phyloP scores from a whole-genome alignment of 2,113 vertebrate genomes.

The Craseonycteris thonglongyai region DNA sequence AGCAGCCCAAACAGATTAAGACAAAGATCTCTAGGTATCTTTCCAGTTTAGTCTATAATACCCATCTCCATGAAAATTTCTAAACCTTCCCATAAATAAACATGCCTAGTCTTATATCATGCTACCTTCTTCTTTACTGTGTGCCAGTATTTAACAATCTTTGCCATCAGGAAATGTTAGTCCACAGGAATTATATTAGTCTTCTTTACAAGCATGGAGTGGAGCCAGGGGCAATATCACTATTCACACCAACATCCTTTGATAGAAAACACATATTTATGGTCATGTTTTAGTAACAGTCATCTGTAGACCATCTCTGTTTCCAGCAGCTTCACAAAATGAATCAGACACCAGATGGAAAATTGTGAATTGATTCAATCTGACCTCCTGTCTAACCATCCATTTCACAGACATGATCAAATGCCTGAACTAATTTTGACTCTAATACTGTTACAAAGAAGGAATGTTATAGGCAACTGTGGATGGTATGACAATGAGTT shows the following conservation, averaged over 20 bases:
- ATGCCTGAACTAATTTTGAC: not conserved
- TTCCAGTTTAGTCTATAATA: not conserved
- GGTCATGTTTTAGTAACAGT: not conserved
- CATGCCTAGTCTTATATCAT: not conserved
- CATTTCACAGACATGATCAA: not conserved
- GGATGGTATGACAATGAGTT: not conserved
- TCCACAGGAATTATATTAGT: not conserved
- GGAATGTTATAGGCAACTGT: not conserved
- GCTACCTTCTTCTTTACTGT: not conserved
- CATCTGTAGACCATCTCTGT: not conserved
- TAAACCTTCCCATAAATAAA: not conserved
- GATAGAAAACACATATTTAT: not conserved
- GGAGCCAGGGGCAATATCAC: not conserved
- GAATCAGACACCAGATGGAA: constrained; percentile 50
- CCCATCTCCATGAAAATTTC: not conserved
- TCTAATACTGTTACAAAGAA: not conserved
- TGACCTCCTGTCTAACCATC: constrained; percentile 32
- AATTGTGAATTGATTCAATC: not conserved
- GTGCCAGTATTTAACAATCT: not conserved
- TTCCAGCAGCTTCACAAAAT: constrained; percentile 17
- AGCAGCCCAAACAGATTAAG: not conserved
- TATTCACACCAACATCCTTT: not conserved
- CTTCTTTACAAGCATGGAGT: not conserved
- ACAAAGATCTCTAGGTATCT: not conserved
- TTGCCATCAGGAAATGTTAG: not conserved